Evolutionary conservation across 2,113 vertebrate species (phyloP).

Genomic region (Nyctibius bracteatus): DNA sequence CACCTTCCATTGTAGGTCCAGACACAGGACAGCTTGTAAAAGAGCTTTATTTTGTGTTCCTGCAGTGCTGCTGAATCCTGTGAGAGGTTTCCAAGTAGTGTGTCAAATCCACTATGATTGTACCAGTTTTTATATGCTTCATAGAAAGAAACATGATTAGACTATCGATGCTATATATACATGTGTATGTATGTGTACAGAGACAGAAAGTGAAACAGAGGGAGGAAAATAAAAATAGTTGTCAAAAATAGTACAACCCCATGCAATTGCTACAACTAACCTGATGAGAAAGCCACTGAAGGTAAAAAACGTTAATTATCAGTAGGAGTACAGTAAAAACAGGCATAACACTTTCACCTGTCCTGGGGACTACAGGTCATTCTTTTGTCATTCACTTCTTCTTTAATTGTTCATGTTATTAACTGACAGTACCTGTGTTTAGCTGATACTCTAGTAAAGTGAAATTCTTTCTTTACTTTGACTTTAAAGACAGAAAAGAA

Average conservation of each 20-base stretch:
- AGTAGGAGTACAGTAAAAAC: not conserved
- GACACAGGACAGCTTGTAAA: not conserved
- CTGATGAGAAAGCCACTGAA: not conserved
- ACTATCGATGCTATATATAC: not conserved
- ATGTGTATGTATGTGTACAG: rapidly evolving
- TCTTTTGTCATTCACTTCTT: not conserved
- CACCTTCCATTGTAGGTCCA: not conserved
- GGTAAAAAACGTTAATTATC: not conserved
- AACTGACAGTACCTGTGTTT: not conserved
- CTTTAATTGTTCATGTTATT: not conserved
- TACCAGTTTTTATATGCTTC: not conserved
- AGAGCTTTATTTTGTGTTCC: not conserved
- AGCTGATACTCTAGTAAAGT: not conserved
- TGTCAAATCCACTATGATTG: not conserved
- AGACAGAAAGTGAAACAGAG: not conserved
- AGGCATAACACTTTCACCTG: not conserved
- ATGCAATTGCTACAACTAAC: not conserved
- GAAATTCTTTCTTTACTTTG: not conserved
- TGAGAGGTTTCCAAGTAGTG: not conserved
- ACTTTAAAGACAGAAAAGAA: not conserved
- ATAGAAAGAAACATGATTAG: not conserved
- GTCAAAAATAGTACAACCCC: not conserved
- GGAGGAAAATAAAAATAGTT: not conserved
- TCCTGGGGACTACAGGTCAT: not conserved
- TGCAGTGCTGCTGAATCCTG: rapidly evolving